Evolutionary conservation across 2,797 vertebrate genomes (phyloP), one percentile per base, ranked within the genome.

Genomic region (Myotis myotis): DNA sequence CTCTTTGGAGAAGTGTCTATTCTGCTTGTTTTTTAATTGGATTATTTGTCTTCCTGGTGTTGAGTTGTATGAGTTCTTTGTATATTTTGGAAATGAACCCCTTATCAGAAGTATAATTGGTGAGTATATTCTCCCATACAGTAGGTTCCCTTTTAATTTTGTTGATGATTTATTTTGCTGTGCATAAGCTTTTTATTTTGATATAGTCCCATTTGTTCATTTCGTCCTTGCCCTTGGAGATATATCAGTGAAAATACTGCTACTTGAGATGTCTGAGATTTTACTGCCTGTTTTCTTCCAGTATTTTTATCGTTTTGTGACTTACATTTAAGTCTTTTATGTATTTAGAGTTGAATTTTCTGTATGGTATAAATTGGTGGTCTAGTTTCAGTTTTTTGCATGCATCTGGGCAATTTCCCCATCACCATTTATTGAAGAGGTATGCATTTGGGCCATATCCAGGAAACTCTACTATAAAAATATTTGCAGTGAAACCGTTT

Each of bases 381-480:
- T n/a, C 15, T 64, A n/a, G 15, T 17, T 51, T 51, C 51, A 51
- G 51, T 47, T 64, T 64, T n/a, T 64, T 64, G 62, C 62, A 64
- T 3, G 15, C 64, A 64, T 6, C 62, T 64, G 30, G 15, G 15
- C 62, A 64, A 64, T 64, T 17, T 64, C 30, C 28, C 62, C 7
- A 15, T n/a, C 30, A 64, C 30, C 30, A n/a, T 17, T 64, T 64
- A 64, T n/a, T 64, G 70, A 41, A 38, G 17, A 71, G 19, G n/a
- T 71, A 80, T 15, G 23, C 85, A 74, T 85, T 76, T 49, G 23
- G 12, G 17, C 17, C 16, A 72, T 82, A 55, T 33, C 4, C 30
- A 38, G 8, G 9, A 91, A 94, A 72, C 15, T 74, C 23, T 75
- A 53, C 80, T 87, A 66, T 80, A 66, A 86, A 91, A 80, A 95